Conservation (phyloP, 35 echinoderm and acorn worm species). For the Apostichopus japonicus region DNA sequence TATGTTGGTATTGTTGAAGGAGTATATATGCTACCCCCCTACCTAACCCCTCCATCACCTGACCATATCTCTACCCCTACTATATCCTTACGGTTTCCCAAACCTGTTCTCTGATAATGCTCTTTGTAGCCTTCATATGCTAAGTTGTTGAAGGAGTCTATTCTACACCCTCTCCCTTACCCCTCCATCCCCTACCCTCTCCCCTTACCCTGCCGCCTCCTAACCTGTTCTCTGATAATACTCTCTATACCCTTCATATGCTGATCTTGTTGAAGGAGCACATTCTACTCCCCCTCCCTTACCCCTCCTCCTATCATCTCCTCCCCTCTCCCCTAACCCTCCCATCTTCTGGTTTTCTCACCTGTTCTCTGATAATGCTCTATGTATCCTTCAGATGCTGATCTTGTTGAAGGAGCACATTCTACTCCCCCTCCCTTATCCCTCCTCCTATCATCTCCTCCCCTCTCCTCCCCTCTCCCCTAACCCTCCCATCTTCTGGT, state of each 20-base stretch:
- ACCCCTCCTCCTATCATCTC: background rate
- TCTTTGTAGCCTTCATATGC: constrained; percentile 87
- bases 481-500: background rate
- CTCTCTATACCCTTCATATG: constrained; percentile 88
- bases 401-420: constrained; percentile 11
- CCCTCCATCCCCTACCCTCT: background rate
- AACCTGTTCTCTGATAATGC: constrained; percentile 80
- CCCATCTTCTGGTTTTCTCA: background rate
- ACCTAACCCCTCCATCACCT: too few relatives aligned
- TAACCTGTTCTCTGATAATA: constrained; percentile 41
- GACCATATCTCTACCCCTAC: background rate
- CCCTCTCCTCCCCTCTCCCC: too few relatives aligned
- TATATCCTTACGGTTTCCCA: background rate
- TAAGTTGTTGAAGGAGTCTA: constrained; percentile 26
- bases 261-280: constrained; percentile 48
- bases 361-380: too few relatives aligned
- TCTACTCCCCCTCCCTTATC: constrained; percentile 44
- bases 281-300: constrained; percentile 39
- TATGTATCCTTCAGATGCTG: background rate
- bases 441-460: background rate
- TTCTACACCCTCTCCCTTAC: constrained; percentile 43
- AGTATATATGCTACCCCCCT: background rate
- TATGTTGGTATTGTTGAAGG: background rate
- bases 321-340: background rate
- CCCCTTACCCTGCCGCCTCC: background rate